Conservation (phyloP, 2,797 vertebrate genomes). For the Cryptoblepharus egeriae region DNA sequence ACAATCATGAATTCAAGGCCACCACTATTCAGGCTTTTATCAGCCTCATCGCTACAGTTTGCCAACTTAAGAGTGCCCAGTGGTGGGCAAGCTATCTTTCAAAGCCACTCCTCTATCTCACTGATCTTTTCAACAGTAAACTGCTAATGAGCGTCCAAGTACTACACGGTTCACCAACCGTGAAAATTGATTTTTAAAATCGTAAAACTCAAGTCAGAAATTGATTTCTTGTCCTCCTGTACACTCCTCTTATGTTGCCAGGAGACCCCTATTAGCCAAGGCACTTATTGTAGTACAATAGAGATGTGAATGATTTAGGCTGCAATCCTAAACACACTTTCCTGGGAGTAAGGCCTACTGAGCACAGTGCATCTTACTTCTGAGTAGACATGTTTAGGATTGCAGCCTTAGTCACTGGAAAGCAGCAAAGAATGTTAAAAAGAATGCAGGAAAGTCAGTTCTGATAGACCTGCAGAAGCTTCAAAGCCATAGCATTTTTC, state of each 20-base stretch:
- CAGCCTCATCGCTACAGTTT: not conserved
- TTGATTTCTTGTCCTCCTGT: not conserved
- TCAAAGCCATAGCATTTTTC: not conserved
- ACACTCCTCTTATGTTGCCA: not conserved
- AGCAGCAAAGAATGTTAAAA: not conserved
- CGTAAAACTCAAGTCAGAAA: not conserved
- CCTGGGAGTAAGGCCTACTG: no score
- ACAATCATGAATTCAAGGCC: not conserved
- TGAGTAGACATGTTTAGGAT: no score
- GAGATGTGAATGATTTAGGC: not conserved
- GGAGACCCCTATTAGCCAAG: not conserved
- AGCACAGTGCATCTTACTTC: no score
- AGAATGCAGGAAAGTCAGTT: not conserved
- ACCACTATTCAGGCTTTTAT: not conserved
- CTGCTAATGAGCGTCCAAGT: not conserved
- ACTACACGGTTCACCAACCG: no score
- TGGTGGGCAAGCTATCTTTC: not conserved
- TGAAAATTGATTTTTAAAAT: no score
- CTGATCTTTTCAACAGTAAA: not conserved
- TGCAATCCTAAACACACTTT: no score
- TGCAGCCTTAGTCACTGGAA: no score
- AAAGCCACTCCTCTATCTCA: not conserved
- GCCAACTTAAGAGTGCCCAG: not conserved
- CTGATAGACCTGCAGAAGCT: not conserved
- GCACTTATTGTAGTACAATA: not conserved